Evolutionary conservation across 2,113 vertebrate species (phyloP).

Genomic region (Mohoua ochrocephala): DNA sequence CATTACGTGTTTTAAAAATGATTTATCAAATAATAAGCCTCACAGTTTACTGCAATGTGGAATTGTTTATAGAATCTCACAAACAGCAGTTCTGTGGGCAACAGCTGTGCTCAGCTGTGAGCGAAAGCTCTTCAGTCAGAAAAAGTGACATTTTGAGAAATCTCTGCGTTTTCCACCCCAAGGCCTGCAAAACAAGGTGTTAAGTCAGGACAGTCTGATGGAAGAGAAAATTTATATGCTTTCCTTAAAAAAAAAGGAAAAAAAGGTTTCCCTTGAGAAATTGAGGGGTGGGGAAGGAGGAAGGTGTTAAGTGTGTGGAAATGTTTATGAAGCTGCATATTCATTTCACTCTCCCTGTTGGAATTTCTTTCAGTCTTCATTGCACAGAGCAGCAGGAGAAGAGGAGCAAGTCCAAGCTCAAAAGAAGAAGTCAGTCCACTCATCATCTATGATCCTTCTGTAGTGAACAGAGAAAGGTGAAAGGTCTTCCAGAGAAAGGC

Average conservation of each 20-base stretch:
- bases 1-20: neutral
- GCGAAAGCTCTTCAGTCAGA: neutral
- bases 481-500: neutral
- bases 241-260: neutral
- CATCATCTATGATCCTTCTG: neutral
- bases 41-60: neutral
- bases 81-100: neutral
- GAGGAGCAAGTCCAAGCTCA: neutral
- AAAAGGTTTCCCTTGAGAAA: neutral
- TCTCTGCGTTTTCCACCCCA: neutral
- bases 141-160: neutral
- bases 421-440: neutral
- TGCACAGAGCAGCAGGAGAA: neutral
- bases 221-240: neutral
- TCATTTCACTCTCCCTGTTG: neutral
- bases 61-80: neutral
- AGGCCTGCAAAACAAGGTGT: neutral
- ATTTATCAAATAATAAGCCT: slow-evolving; percentile 2
- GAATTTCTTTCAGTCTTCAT: neutral
- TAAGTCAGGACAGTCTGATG: slow-evolving; percentile 11
- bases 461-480: neutral
- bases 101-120: slow-evolving; percentile 1
- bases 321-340: slow-evolving; percentile 2
- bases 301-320: slow-evolving; percentile 37
- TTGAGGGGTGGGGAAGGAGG: neutral